Evolutionary conservation across 2,113 vertebrate species (phyloP).

Genomic region (Chaetura pelagica): DNA sequence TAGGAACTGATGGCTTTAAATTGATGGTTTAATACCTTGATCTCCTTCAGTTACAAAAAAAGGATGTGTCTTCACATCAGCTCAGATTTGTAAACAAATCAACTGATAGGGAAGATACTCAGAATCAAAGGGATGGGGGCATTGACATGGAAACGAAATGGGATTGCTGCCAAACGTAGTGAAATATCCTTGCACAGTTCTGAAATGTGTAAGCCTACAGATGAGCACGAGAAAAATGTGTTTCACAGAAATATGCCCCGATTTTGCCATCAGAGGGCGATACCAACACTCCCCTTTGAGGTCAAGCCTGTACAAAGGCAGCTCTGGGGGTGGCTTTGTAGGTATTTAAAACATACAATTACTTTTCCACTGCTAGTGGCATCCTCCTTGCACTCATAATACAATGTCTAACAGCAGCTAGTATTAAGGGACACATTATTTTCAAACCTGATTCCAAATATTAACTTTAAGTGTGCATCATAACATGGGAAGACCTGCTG

Average conservation of each 20-base stretch:
- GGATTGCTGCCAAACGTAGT: neutral
- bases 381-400: neutral
- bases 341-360: slow-evolving; percentile 9
- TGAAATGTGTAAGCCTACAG: neutral
- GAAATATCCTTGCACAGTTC: neutral
- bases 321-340: neutral
- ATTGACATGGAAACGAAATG: neutral
- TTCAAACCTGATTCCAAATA: slow-evolving; percentile 44
- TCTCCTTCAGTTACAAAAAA: slow-evolving; percentile 55
- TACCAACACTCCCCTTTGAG: slow-evolving; percentile 31
- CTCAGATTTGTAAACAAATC: slow-evolving; percentile 61
- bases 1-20: slow-evolving; percentile 63
- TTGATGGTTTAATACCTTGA: slow-evolving; percentile 59
- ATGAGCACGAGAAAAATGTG: neutral
- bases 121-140: slow-evolving; percentile 11
- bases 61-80: slow-evolving; percentile 43
- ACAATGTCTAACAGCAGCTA: slow-evolving; percentile 18
- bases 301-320: slow-evolving; percentile 21
- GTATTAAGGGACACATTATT: slow-evolving; percentile 27
- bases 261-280: slow-evolving; percentile 61
- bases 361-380: neutral
- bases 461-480: slow-evolving; percentile 34
- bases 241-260: neutral
- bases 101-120: slow-evolving; percentile 43
- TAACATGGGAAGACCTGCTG: neutral